These are phyloP conservation scores for Aplysina aerophoba DNA, from an alignment of 37 sponge, comb jelly and placozoan species.

Conservation along the genomic window DNA sequence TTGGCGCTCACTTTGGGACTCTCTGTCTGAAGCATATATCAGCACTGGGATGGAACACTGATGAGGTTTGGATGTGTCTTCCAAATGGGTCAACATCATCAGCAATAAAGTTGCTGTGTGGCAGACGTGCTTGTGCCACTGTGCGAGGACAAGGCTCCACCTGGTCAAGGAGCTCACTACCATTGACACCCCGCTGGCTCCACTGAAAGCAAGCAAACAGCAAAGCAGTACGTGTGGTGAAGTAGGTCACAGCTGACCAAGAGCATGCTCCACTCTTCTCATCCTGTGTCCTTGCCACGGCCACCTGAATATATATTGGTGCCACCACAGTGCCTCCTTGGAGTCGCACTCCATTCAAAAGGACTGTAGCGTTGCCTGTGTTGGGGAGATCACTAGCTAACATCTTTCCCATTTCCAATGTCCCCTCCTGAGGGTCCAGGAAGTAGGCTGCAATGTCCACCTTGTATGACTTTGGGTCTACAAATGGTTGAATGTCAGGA, in stretches of 20 bases:
- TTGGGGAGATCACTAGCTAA: slow-evolving; percentile 2
- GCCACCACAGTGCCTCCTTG: background rate
- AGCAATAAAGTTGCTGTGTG: background rate
- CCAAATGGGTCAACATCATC: too few species aligned
- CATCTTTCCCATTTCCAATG: background rate
- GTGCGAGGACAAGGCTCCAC: slow-evolving; percentile 44
- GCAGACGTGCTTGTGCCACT: slow-evolving; percentile 12
- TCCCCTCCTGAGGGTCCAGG: background rate
- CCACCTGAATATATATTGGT: too few species aligned
- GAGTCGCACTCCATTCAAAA: background rate
- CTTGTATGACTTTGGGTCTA: slow-evolving; percentile 13
- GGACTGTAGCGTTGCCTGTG: background rate
- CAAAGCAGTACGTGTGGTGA: too few species aligned
- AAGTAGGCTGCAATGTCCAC: slow-evolving; percentile 39
- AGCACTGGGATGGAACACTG: too few species aligned
- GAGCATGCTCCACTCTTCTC: too few species aligned
- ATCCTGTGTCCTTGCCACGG: too few species aligned
- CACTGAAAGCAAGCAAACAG: too few species aligned
- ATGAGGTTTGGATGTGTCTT: too few species aligned
- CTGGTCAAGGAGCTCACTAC: background rate
- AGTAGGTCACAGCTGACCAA: too few species aligned
- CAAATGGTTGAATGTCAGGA: slow-evolving; percentile 10
- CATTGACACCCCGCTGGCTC: background rate
- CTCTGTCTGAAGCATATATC: too few species aligned
- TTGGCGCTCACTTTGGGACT: too few species aligned